Base-by-base conservation (phyloP, 1,140 invertebrate genomes). In the Drosophila biarmipes region DNA sequence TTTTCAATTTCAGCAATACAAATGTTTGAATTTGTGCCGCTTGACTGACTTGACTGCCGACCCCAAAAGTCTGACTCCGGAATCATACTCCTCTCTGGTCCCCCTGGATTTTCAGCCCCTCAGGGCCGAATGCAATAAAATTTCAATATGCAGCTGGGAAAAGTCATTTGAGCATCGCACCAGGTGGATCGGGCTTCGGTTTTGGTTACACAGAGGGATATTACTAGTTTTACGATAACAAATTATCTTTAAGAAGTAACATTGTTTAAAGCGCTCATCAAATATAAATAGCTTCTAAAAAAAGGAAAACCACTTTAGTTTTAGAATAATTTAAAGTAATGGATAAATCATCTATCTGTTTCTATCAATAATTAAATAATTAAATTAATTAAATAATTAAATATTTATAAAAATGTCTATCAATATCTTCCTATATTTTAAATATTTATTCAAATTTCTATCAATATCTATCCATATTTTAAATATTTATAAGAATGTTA, bases 21-120 rank as follows among this genome's bases (percentile, higher is more conserved):
- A 87, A 87, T 87, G 84, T 87, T 87, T 87, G 82, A 87, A 89
- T 87, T 87, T 87, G 84, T 82, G 84, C 84, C 84, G 82, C 82
- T 68, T 62, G 84, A 89, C 69, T 87, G 79, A 74, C 62, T 87
- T 66, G 52, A 48, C 40, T 45, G 24, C 10, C 27, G 3, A 14
- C 17, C 46, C 46, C 31, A 21, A n/a, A 49, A 21, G 53, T 57
- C 58, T 61, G 58, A 24, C 14, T 49, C 45, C 24, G 21, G 21
- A 10, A 10, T 27, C 45, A 14, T 21, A 11, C 12, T 27, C 55
- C 21, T 17, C 2, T 17, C 40, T 1, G 5, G 21, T 24, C 15
- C 17, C 31, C 43, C 19, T 11, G 17, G 24, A n/a, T 11, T 45
- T 48, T 5, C 34, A 10, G 35, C 29, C 15, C 37, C 38, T 38